phyloP scores from a whole-genome alignment of 2,888 invertebrate species.

The Axea sp. region DNA sequence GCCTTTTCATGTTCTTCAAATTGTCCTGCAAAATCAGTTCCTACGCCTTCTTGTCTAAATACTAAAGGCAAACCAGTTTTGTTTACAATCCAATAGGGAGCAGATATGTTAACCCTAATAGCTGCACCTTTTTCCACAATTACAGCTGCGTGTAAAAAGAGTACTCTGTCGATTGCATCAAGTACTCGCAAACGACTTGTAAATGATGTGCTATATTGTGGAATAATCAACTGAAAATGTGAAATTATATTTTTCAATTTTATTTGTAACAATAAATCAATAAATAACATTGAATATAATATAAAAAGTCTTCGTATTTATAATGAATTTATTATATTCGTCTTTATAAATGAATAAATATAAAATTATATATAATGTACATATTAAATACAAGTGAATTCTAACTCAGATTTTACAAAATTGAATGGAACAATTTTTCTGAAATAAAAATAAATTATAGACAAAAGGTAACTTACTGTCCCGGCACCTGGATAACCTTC shows the following conservation, averaged over 20 bases:
- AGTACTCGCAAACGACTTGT: constrained; percentile 86
- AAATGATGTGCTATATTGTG: constrained; percentile 80
- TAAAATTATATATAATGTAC: too few relatives aligned
- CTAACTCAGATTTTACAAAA: too few relatives aligned
- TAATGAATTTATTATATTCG: too few relatives aligned
- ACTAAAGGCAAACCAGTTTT: constrained; percentile 97
- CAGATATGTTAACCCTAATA: constrained; percentile 86
- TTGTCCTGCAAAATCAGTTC: constrained; percentile 91
- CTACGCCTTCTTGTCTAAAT: constrained; percentile 93
- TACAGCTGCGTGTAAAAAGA: constrained; percentile 87
- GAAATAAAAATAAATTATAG: too few relatives aligned
- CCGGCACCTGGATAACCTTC: constrained; percentile 91
- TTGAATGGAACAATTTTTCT: too few relatives aligned
- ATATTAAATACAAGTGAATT: too few relatives aligned
- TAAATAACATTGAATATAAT: too few relatives aligned
- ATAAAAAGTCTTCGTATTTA: too few relatives aligned
- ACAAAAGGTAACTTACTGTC: constrained; percentile 81
- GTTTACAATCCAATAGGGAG: constrained; percentile 97
- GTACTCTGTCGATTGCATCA: constrained; percentile 86
- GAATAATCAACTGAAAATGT: constrained; percentile 71
- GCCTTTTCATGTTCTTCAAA: constrained; percentile 97
- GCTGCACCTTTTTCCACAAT: constrained; percentile 82
- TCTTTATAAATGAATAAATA: too few relatives aligned
- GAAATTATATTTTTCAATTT: too few relatives aligned
- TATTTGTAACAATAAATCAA: too few relatives aligned